These are phyloP conservation scores for Malurus cyaneus DNA, from an alignment of 2,113 vertebrate genomes.

Conservation along the genomic window DNA sequence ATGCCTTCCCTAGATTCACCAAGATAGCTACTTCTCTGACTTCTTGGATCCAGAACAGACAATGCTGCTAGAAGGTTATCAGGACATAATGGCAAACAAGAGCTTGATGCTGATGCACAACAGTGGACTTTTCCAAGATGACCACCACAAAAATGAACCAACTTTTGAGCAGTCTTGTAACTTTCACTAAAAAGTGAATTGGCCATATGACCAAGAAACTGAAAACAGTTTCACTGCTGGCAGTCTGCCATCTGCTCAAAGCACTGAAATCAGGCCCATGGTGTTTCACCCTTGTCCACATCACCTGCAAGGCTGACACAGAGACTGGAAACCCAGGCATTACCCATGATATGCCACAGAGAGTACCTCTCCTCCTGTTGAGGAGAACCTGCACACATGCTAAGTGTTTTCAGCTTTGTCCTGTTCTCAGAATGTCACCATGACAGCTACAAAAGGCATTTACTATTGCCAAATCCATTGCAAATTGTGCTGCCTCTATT, in stretches of 20 bases:
- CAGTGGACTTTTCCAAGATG: not conserved
- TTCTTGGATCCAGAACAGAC: not conserved
- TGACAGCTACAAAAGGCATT: constrained; percentile 17
- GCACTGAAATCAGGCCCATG: not conserved
- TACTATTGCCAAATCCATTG: not conserved
- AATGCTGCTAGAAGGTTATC: not conserved
- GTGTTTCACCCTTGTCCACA: not conserved
- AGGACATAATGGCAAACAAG: not conserved
- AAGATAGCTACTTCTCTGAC: not conserved
- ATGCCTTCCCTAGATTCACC: not conserved
- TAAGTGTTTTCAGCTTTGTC: not conserved
- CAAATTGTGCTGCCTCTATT: not conserved
- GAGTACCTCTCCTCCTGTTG: not conserved
- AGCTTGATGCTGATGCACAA: not conserved
- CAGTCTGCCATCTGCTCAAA: not conserved
- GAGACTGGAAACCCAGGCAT: not conserved
- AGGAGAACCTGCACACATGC: not conserved
- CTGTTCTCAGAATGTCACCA: not conserved
- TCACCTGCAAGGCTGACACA: not conserved
- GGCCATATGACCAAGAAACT: not conserved
- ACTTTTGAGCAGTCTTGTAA: not conserved
- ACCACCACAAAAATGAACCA: not conserved
- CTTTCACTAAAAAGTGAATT: not conserved
- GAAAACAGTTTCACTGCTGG: not conserved
- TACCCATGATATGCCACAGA: not conserved